These are phyloP conservation scores for Apodemus agrarius DNA, from an alignment of 2,797 vertebrate species.

Conservation along the genomic window DNA sequence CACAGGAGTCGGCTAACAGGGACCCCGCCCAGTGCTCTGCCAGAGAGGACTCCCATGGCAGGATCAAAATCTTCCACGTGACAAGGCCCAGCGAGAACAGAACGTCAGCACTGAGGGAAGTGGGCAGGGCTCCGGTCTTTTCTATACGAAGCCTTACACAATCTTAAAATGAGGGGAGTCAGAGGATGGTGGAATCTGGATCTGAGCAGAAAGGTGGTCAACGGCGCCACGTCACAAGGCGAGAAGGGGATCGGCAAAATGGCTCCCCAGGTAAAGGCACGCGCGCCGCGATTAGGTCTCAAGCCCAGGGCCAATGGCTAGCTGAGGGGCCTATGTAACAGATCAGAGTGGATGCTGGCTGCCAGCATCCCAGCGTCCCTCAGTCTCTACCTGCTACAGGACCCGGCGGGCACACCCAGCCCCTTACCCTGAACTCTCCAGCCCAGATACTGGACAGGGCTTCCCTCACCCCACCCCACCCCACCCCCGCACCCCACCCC, in stretches of 20 bases:
- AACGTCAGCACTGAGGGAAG: background rate
- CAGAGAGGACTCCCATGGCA: background rate
- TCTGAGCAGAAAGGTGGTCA: rapidly evolving
- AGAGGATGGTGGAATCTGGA: background rate
- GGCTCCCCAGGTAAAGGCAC: background rate
- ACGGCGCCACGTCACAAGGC: background rate
- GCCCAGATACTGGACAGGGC: background rate
- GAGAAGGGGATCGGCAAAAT: background rate
- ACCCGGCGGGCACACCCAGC: background rate
- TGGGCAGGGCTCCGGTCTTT: rapidly evolving
- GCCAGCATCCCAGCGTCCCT: background rate
- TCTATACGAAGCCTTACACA: background rate
- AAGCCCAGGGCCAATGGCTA: background rate
- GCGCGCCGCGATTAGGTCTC: background rate
- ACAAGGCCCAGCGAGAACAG: background rate
- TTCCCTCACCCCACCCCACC: background rate
- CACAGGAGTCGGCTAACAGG: background rate
- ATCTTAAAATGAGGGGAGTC: background rate
- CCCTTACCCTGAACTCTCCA: background rate
- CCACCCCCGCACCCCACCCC: background rate
- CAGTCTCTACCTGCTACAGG: background rate
- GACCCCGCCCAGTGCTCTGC: background rate
- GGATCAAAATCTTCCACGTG: background rate
- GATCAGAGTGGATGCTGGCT: background rate
- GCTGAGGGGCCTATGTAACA: background rate